phyloP scores from a whole-genome alignment of 2,888 invertebrate species.

The Rhabditoides inermis region DNA sequence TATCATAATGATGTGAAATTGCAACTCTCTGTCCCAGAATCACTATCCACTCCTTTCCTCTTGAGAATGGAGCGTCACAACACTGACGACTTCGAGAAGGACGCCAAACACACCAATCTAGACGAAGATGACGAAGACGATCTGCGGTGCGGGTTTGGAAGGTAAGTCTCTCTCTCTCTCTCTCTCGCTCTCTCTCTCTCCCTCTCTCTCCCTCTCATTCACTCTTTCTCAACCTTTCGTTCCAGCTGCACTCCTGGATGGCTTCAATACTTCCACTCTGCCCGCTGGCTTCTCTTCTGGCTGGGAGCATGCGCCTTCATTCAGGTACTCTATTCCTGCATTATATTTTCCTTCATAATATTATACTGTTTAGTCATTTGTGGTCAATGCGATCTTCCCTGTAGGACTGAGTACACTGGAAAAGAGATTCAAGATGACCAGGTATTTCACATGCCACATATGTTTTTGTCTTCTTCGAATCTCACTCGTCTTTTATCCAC shows the following conservation, averaged over 20 bases:
- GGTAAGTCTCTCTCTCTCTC: constrained; percentile 13
- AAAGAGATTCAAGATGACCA: constrained; percentile 48
- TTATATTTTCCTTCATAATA: background rate
- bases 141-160: constrained; percentile 39
- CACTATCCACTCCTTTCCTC: too few relatives aligned
- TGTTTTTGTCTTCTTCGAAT: background rate
- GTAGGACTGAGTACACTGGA: constrained; percentile 48
- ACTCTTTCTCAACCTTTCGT: constrained; percentile 1
- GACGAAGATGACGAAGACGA: constrained; percentile 25
- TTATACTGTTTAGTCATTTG: constrained; percentile 35
- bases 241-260: constrained; percentile 46
- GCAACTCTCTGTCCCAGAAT: too few relatives aligned
- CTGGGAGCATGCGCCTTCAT: constrained; percentile 53
- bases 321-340: constrained; percentile 44
- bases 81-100: constrained; percentile 25
- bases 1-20: too few relatives aligned
- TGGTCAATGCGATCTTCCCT: constrained; percentile 49
- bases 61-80: constrained; percentile 29
- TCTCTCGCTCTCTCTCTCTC: background rate
- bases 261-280: constrained; percentile 47
- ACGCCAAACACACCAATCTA: constrained; percentile 22
- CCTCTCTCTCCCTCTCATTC: background rate
- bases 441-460: constrained; percentile 15
- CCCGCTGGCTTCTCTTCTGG: constrained; percentile 41
- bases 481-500: background rate